Evolutionary conservation across 2,797 vertebrate species (phyloP), one percentile per base, ranked within the genome.

Genomic region (Danio albolineatus): DNA sequence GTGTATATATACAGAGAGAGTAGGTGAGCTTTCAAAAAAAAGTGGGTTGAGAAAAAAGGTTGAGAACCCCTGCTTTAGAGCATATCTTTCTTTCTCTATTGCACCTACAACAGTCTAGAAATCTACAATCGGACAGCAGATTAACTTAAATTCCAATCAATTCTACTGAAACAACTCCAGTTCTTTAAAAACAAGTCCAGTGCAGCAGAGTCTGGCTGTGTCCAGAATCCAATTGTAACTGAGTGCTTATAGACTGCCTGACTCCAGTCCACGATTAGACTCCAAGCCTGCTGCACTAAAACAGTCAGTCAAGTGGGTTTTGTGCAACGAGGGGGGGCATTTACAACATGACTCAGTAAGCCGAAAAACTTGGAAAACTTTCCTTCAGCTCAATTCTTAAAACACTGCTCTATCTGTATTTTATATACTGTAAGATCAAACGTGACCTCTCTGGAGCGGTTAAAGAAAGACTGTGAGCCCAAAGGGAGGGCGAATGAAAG

Each of bases 91-190:
- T 73, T 51, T 48, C 49, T 62, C 61, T 53, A 6, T 12, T 14
- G n/a, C 28, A 17, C 19, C 41, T 49, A 44, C 39, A n/a, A 10
- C 38, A 78, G 46, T 57, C 76, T 78, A 49, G 73, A 78, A 69
- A 80, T 73, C 79, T 57, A 41, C 44, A 46, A 57, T 73, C 41
- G 74, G 75, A 60, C 38, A 39, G 41, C 48, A 70, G 73, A 82
- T 81, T 51, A 60, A 79, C 70, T 82, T 79, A 73, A 83, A 77
- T 56, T 71, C 51, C 49, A 51, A 82, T 81, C 74, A 69, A 74
- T 66, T 48, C 39, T 49, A 54, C 56, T 78, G 51, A 28, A 12
- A 67, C 51, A 10, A 60, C 44, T 54, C 53, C n/a, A 28, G 48
- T 43, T 44, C 6, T 65, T 16, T 6, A 66, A 14, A 21, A 61